Evolutionary conservation across 1,140 invertebrate species (phyloP).

Genomic region (Drosophila lini): DNA sequence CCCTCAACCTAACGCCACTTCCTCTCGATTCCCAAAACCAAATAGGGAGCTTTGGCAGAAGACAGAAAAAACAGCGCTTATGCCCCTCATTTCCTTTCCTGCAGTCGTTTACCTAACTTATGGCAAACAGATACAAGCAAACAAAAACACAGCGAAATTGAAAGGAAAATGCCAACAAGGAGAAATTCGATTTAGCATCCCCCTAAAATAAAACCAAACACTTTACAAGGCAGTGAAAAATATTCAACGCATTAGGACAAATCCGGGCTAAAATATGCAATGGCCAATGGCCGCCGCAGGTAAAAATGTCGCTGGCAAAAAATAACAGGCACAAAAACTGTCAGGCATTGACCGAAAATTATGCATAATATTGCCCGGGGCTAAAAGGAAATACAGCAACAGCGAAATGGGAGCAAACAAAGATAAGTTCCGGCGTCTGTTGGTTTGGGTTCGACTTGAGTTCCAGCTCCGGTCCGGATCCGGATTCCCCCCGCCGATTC

Average conservation of each 20-base stretch:
- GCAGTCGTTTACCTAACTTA: slow-evolving; percentile 51
- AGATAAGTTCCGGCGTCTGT: slow-evolving; percentile 66
- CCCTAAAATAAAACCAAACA: slow-evolving; percentile 55
- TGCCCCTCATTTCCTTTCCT: slow-evolving; percentile 44
- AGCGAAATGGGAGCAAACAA: slow-evolving; percentile 57
- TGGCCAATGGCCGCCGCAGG: slow-evolving; percentile 68
- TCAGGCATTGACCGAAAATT: slow-evolving; percentile 63
- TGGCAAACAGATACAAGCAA: slow-evolving; percentile 58
- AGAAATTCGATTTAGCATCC: slow-evolving; percentile 72
- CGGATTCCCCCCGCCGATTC: slow-evolving; percentile 38
- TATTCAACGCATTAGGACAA: slow-evolving; percentile 81
- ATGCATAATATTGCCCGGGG: slow-evolving; percentile 73
- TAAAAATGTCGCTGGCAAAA: slow-evolving; percentile 31
- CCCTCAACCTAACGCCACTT: slow-evolving; percentile 17
- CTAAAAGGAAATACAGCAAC: slow-evolving; percentile 19
- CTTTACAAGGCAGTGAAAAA: slow-evolving; percentile 60
- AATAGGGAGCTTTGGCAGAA: not conserved
- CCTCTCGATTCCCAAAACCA: slow-evolving; percentile 21
- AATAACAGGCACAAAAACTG: slow-evolving; percentile 34
- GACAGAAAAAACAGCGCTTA: slow-evolving; percentile 30
- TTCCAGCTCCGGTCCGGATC: slow-evolving; percentile 18
- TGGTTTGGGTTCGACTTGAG: slow-evolving; percentile 20
- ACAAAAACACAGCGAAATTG: slow-evolving; percentile 40
- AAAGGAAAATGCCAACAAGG: slow-evolving; percentile 34
- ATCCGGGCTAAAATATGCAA: slow-evolving; percentile 78